Evolutionary conservation across 2,888 invertebrate genomes (phyloP), one percentile per base, ranked within the genome.

Genomic region (Mythimna impura): DNA sequence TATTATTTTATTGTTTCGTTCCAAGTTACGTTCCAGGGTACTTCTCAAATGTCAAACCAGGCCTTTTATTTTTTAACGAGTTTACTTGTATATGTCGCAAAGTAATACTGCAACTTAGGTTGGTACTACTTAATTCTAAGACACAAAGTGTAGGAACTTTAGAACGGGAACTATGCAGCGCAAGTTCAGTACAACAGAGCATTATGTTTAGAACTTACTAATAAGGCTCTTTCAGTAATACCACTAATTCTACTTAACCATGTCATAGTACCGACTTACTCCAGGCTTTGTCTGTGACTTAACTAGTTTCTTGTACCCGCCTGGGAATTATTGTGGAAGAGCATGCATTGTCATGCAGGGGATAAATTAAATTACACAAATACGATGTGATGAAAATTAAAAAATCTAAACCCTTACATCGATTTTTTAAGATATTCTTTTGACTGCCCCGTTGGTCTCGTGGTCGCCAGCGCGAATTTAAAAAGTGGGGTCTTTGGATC

Each of bases 131-230:
- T 57, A 70, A 61, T 65, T 64, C 57, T 34, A 8, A 67, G 43
- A 61, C 40, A 66, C 73, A 34, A 50, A 55, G 62, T 62, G 14
- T 61, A 25, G 54, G 14, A 70, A 58, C 76, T 52, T 8, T 14
- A 62, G 14, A 57, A 65, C 12, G 20, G 63, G 25, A 69, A 81
- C 68, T 43, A 12, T 62, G 62, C 25, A 43, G 73, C 12, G 4
- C 50, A 77, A 73, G 60, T 80, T 83, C 34, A 25, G 50, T 60
- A 14, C 63, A 72, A 73, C 57, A 55, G 30, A 50, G 61, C 72
- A 70, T 82, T 71, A 69, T 82, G 82, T 83, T 68, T 64, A 63
- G 78, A 81, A 81, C 82, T 78, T 71, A 54, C 71, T 69, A 66
- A 68, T 77, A 72, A 76, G 60, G 61, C 70, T 77, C 70, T 73